Conservation (phyloP, 2,797 vertebrate species). For the Phrynocephalus forsythii region DNA sequence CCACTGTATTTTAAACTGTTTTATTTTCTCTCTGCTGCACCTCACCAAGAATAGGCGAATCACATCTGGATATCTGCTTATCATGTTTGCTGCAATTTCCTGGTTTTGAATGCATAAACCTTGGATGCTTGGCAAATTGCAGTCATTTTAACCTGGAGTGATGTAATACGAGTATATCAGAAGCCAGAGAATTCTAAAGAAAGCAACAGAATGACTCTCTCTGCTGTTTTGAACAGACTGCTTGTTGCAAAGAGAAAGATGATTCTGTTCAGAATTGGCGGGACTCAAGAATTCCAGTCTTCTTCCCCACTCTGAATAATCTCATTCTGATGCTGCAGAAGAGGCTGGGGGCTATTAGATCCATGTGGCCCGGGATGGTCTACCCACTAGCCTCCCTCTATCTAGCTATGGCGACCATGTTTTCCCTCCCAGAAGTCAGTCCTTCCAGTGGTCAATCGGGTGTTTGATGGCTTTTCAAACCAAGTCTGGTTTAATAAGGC, state of each 20-base stretch:
- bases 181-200: background rate
- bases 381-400: too few relatives aligned
- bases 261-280: background rate
- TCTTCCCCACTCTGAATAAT: background rate
- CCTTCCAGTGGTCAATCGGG: too few relatives aligned
- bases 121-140: background rate
- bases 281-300: background rate
- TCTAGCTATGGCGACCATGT: too few relatives aligned
- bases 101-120: background rate
- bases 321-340: background rate
- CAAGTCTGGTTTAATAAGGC: too few relatives aligned
- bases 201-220: background rate
- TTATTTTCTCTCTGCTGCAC: background rate
- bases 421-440: too few relatives aligned
- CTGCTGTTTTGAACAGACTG: background rate
- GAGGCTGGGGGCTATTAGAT: background rate
- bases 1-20: background rate
- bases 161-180: too few relatives aligned
- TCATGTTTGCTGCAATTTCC: too few relatives aligned
- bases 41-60: background rate
- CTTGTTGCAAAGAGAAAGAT: background rate
- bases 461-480: too few relatives aligned
- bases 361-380: background rate
- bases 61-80: too few relatives aligned
- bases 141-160: too few relatives aligned